phyloP scores from a whole-genome alignment of 2,888 invertebrate genomes.

The Cylindroiulus punctatus region DNA sequence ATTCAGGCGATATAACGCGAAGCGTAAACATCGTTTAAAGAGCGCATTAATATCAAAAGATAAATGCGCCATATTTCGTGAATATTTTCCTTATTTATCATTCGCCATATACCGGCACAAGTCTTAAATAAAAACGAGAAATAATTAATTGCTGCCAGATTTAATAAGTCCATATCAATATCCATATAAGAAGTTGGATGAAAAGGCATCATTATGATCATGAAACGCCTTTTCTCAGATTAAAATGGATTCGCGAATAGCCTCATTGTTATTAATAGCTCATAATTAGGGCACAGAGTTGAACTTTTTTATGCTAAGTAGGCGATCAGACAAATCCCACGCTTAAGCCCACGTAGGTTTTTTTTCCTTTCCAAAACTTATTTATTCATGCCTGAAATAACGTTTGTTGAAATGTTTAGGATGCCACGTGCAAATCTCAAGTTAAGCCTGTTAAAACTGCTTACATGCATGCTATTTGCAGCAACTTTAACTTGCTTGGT shows the following conservation, averaged over 20 bases:
- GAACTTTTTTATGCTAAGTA: conserved; percentile 17
- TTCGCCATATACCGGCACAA: neutral
- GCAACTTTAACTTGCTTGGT: too few species aligned
- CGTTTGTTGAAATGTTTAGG: too few species aligned
- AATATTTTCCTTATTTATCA: neutral
- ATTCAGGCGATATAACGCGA: neutral
- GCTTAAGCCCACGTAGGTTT: neutral
- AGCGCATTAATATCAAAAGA: conserved; percentile 37
- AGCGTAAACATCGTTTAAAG: conserved; percentile 36
- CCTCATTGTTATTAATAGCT: conserved; percentile 30
- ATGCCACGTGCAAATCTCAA: too few species aligned
- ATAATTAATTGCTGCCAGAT: conserved; percentile 36
- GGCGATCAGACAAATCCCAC: neutral
- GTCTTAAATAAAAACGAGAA: neutral
- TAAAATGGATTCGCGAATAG: conserved; percentile 26
- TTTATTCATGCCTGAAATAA: too few species aligned
- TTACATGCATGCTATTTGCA: too few species aligned
- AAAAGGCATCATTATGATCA: conserved; percentile 19
- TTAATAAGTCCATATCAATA: conserved; percentile 47
- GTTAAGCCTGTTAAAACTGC: too few species aligned
- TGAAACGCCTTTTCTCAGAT: conserved; percentile 8
- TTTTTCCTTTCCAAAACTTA: too few species aligned
- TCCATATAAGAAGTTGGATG: conserved; percentile 23
- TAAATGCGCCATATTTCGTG: neutral
- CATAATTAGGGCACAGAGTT: conserved; percentile 12